Evolutionary conservation across 2,888 invertebrate species (phyloP), one percentile per base, ranked within the genome.

Genomic region (Nomada fabriciana): DNA sequence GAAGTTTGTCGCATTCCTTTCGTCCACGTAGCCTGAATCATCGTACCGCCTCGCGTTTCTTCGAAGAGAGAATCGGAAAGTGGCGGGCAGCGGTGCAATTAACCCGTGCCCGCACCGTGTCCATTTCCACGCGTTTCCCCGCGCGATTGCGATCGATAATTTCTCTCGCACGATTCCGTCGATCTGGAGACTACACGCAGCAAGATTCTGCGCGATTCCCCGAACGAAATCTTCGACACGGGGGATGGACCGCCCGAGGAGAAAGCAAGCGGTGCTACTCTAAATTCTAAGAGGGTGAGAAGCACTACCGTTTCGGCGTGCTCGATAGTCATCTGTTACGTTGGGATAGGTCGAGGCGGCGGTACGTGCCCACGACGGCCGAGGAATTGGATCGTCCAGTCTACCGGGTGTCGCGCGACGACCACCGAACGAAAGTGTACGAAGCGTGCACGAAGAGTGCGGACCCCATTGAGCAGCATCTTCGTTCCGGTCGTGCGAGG

Each of bases 291-390:
- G 60, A 78, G 85, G 84, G 84, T 82, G 84, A 84, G 84, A 79
- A 78, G 68, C 82, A 69, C 74, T 69, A 79, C 73, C 82, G 88
- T 90, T 90, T 90, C 89, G 86, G 83, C 85, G 86, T 87, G 87
- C 85, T 89, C 90, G 91, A 92, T 92, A 92, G 91, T 91, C 90
- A 91, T 92, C 92, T 89, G 90, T 89, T 91, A 91, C 89, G 90
- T 93, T 93, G 91, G 89, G 92, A 92, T 93, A 93, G 93, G 93
- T 93, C 92, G 87, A 81, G 84, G 81, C 84, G 86, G 75, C 83
- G 87, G 86, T 71, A 87, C 78, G 82, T 83, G 86, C 83, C 85
- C 87, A 88, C 88, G 87, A 89, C 47, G 82, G 85, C 84, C 87
- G 87, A 87, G 89, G 90, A 92, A 92, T 92, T 92, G 92, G 91